A percentile compares a stretch with the other conserved stretches of the same genome.
Evolutionary conservation across 2,888 invertebrate species (phyloP).

Genomic region (Idaea dimidiata): DNA sequence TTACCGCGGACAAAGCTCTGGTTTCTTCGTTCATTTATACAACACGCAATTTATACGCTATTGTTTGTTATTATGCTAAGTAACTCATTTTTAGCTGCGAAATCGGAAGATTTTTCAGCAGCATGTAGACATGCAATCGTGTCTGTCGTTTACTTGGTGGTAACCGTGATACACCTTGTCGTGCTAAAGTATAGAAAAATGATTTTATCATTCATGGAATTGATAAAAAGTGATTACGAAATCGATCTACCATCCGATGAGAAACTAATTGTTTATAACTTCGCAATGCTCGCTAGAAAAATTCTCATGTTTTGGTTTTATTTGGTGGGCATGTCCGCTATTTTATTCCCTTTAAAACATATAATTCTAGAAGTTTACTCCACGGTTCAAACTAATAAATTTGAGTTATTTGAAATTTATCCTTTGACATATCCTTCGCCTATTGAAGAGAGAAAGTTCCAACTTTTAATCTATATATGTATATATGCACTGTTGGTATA

Average conservation of each 20-base stretch:
- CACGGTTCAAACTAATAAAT: constrained; percentile 11
- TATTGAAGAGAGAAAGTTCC: constrained; percentile 18
- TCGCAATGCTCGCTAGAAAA: constrained; percentile 10
- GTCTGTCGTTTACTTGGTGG: constrained; percentile 6
- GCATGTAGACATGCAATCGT: constrained; percentile 11
- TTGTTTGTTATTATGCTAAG: background rate
- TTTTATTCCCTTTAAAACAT: constrained; percentile 11
- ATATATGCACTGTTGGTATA: constrained; percentile 6
- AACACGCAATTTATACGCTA: background rate
- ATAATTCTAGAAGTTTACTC: constrained; percentile 12
- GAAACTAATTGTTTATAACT: constrained; percentile 9
- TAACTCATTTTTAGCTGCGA: background rate
- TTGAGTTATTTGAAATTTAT: constrained; percentile 16
- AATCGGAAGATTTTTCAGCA: background rate
- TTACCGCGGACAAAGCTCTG: background rate
- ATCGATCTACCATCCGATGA: constrained; percentile 8
- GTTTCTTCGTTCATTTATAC: background rate
- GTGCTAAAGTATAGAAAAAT: constrained; percentile 5
- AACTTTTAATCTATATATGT: constrained; percentile 11
- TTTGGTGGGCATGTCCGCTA: background rate
- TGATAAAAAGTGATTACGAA: constrained; percentile 16
- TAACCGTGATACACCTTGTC: constrained; percentile 10
- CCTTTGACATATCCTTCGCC: constrained; percentile 16
- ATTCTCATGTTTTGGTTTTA: constrained; percentile 14
- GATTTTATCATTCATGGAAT: constrained; percentile 11